Evolutionary conservation across 2,113 vertebrate genomes (phyloP), one percentile per base, ranked within the genome.

Genomic region (Apodemus speciosus): DNA sequence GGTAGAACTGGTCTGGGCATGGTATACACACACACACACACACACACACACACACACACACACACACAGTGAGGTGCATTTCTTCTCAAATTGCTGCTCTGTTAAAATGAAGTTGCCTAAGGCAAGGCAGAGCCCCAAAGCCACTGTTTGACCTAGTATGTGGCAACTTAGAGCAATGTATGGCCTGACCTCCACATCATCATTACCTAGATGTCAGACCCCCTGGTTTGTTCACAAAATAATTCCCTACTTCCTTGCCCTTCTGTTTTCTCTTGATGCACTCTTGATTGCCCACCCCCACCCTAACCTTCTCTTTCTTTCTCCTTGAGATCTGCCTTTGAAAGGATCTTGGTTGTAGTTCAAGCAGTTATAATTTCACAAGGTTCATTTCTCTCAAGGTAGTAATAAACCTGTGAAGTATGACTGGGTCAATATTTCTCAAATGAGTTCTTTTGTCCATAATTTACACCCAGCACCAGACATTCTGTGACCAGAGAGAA

Each of bases 381-480:
- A 95, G 88, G 62, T 80, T 97, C 56, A 95, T 95, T 93, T 97
- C 95, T 97, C 84, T 97, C 85, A 76, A 46, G 97, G 91, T 90
- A 95, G 95, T 92, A 93, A 96, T 97, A 97, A 97, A 96, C 72
- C 95, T 53, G 18, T 85, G 73, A 97, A 96, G 96, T 96, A 25
- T 18, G 90, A 96, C 85, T 97, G 95, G 93, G 96, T 97, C 96
- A 96, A 85, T 93, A 96, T 96, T 97, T 96, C 94, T 95, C 93
- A 96, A 84, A 60, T 95, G 94, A 96, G 30, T 95, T 97, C 86
- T 97, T 95, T 97, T 88, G 93, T 95, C 60, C 75, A 77, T 91
- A 94, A 58, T 86, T 98, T 97, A 87, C 86, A 94, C 64, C 88
- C 72, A 95, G 51, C 46, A 87, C 49, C 77, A 89, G 92, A 90